phyloP scores from a whole-genome alignment of 2,888 invertebrate species.

The Stramonita haemastoma region DNA sequence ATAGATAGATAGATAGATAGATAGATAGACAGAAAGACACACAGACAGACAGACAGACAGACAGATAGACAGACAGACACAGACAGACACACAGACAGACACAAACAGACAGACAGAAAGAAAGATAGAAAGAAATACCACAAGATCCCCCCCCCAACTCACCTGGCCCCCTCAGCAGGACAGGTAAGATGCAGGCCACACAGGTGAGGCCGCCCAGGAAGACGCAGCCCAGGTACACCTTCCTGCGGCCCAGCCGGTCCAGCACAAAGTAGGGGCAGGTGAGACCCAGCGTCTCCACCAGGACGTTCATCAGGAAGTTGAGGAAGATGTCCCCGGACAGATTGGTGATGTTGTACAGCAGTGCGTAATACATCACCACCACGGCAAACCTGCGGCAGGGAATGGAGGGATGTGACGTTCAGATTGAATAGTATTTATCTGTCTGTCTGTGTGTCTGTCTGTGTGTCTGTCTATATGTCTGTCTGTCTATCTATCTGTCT shows the following conservation, averaged over 20 bases:
- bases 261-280: conserved; percentile 17
- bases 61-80: too few species aligned
- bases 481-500: too few species aligned
- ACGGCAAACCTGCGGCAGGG: conserved; percentile 16
- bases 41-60: too few species aligned
- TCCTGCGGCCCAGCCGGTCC: conserved; percentile 8
- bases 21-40: too few species aligned
- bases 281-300: not conserved
- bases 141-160: not conserved
- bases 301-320: not conserved
- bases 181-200: conserved; percentile 3
- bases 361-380: conserved; percentile 21
- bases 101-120: too few species aligned
- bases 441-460: too few species aligned
- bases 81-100: too few species aligned
- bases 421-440: too few species aligned
- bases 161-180: not conserved
- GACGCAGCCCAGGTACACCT: not conserved
- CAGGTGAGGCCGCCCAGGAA: not conserved
- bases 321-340: conserved; percentile 23
- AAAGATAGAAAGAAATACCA: too few species aligned
- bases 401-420: not conserved
- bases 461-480: too few species aligned
- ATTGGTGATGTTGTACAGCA: conserved; percentile 34
- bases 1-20: too few species aligned